Evolutionary conservation across 2,797 vertebrate genomes (phyloP), one percentile per base, ranked within the genome.

Genomic region (Ctenopoma kingsleyae): DNA sequence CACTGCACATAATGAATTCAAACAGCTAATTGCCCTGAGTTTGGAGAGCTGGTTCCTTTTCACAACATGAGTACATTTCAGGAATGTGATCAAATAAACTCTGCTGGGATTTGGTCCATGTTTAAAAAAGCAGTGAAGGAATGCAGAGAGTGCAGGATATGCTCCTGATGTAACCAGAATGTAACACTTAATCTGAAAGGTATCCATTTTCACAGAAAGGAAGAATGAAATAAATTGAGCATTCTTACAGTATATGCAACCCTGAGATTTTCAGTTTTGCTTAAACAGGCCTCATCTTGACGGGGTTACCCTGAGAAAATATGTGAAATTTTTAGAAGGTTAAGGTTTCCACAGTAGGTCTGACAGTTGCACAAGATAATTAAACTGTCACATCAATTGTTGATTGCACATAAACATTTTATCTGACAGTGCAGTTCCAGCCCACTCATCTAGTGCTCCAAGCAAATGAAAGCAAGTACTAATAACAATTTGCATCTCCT

Each of bases 161-260:
- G 46, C 63, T 47, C 76, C 74, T 73, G 74, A 83, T 81, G 78
- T 74, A 81, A 82, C 58, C 23, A 52, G n/a, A 76, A 57, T 63
- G 70, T 72, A 83, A 82, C 67, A 59, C 36, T 67, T 67, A 52
- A 85, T 75, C 58, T 71, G 46, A 61, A 76, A 79, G 47, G 70
- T 49, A 19, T 71, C 46, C 32, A 40, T 10, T 50, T 80, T 7
- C 56, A 58, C 22, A 66, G 44, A 61, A 58, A 67, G 64, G 6
- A 16, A 22, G 3, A 52, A 38, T 43, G 20, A 60, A 50, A 69
- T 49, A 22, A 51, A 74, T 23, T 0, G 6, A 46, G 15, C 7
- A 13, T 65, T 67, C 40, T 38, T 41, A 22, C 10, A 41, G 12
- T 41, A 58, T 8, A 43, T 27, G 55, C 30, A 71, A 64, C 53